These are phyloP conservation scores for Chorisops tibialis DNA, from an alignment of 2,888 invertebrate species.

Conservation along the genomic window DNA sequence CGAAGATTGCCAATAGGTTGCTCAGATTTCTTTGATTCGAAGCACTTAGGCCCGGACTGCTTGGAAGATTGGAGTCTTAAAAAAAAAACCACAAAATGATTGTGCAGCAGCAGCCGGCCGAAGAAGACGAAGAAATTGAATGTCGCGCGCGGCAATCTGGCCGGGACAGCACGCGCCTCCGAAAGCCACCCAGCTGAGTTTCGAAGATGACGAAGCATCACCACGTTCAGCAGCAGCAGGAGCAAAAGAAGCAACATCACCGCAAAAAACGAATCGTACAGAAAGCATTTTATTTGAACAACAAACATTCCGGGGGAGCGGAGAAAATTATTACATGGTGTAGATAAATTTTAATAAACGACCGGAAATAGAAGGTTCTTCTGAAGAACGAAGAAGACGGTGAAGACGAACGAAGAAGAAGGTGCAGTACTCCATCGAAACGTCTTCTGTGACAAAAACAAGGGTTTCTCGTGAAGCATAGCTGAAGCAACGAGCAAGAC, in stretches of 20 bases:
- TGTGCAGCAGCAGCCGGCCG: slow-evolving; percentile 14
- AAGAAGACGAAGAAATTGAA: not conserved
- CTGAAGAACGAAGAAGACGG: not conserved
- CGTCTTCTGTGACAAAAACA: too few relatives aligned
- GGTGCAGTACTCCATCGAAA: too few relatives aligned
- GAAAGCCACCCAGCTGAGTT: slow-evolving; percentile 35
- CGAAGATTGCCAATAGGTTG: too few relatives aligned
- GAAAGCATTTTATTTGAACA: not conserved
- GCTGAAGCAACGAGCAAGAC: too few relatives aligned
- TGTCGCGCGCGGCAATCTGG: slow-evolving; percentile 8
- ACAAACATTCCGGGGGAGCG: slow-evolving; percentile 25
- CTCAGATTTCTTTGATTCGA: too few relatives aligned
- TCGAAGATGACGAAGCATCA: slow-evolving; percentile 34
- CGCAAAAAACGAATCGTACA: not conserved
- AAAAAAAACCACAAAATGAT: too few relatives aligned
- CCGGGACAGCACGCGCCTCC: slow-evolving; percentile 34
- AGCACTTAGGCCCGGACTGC: too few relatives aligned
- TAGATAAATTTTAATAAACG: slow-evolving; percentile 33
- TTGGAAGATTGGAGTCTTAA: too few relatives aligned
- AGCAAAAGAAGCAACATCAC: slow-evolving; percentile 2
- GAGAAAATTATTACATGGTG: slow-evolving; percentile 31
- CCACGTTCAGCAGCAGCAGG: slow-evolving; percentile 12
- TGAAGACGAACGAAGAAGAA: not conserved
- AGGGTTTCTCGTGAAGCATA: too few relatives aligned
- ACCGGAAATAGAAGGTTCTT: slow-evolving; percentile 42